These are phyloP conservation scores for Acromyrmex heyeri DNA, from an alignment of 1,140 invertebrate species.

Conservation along the genomic window DNA sequence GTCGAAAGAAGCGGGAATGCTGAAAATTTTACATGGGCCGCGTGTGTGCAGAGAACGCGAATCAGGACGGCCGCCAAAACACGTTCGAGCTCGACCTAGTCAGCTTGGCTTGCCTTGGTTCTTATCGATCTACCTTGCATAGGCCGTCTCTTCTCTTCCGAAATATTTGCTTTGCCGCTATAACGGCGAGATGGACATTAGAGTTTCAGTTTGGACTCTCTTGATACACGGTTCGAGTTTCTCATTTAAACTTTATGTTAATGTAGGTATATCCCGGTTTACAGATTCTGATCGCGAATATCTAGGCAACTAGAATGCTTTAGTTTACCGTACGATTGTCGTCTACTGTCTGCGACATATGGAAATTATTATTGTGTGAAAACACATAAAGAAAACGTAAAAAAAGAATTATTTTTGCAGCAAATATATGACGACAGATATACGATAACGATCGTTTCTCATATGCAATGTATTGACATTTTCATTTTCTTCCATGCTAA, in stretches of 20 bases:
- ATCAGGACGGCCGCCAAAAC: slow-evolving; percentile 56
- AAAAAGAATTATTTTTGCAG: not conserved
- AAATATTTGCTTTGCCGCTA: slow-evolving; percentile 40
- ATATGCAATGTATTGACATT: not conserved
- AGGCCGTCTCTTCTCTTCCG: slow-evolving; percentile 54
- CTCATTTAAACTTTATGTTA: slow-evolving; percentile 23
- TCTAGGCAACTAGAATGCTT: not conserved
- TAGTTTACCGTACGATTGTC: not conserved
- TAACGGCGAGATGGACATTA: slow-evolving; percentile 47
- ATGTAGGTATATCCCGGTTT: not conserved
- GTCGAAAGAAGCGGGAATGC: not conserved
- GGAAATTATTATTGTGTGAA: not conserved
- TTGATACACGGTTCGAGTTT: not conserved
- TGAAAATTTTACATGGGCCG: slow-evolving; percentile 42
- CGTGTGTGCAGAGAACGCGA: slow-evolving; percentile 26
- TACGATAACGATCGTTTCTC: not conserved
- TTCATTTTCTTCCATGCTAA: not conserved
- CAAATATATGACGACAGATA: not conserved
- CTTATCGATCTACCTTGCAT: slow-evolving; percentile 59
- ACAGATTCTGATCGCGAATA: not conserved
- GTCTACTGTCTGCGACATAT: no score
- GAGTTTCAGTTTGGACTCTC: slow-evolving; percentile 3
- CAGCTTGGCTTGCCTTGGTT: slow-evolving; percentile 58
- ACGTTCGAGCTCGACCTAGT: slow-evolving; percentile 60
- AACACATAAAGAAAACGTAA: no score